These are phyloP conservation scores for Galeopterus variegatus DNA, from an alignment of 2,113 vertebrate genomes.

Conservation along the genomic window DNA sequence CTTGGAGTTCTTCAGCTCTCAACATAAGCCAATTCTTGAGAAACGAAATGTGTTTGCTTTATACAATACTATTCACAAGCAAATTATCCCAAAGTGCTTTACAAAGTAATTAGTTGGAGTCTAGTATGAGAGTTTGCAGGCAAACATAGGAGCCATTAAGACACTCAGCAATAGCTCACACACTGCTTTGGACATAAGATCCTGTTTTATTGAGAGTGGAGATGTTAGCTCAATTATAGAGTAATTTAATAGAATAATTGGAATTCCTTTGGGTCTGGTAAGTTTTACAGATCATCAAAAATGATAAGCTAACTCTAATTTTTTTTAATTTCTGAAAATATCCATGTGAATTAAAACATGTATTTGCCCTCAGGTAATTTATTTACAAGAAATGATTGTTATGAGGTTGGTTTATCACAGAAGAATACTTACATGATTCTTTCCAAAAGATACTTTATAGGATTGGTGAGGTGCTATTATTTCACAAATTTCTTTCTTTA, in stretches of 20 bases:
- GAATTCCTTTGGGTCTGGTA: conserved; percentile 75
- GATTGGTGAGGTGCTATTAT: background rate
- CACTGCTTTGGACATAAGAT: conserved; percentile 80
- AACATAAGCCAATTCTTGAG: conserved; percentile 57
- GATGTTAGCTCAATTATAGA: conserved; percentile 82
- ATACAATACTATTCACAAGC: conserved; percentile 70
- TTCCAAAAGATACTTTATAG: background rate
- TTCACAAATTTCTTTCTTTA: background rate
- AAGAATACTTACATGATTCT: background rate
- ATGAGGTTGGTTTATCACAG: background rate
- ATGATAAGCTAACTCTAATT: conserved; percentile 56
- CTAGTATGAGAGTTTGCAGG: conserved; percentile 46
- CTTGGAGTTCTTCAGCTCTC: conserved; percentile 44
- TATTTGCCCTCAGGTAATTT: conserved; percentile 56
- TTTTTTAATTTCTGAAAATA: conserved; percentile 62
- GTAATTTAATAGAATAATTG: conserved; percentile 84
- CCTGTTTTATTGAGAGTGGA: conserved; percentile 76
- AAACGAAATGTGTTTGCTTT: conserved; percentile 77
- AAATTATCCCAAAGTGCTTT: conserved; percentile 83
- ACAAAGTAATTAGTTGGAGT: conserved; percentile 80
- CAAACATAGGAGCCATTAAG: conserved; percentile 77
- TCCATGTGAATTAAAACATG: conserved; percentile 64
- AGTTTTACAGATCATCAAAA: conserved; percentile 82
- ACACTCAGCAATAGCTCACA: conserved; percentile 75
- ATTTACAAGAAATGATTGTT: conserved; percentile 4